Conservation (phyloP, 1,140 invertebrate genomes). For the Antheraea mylitta region DNA sequence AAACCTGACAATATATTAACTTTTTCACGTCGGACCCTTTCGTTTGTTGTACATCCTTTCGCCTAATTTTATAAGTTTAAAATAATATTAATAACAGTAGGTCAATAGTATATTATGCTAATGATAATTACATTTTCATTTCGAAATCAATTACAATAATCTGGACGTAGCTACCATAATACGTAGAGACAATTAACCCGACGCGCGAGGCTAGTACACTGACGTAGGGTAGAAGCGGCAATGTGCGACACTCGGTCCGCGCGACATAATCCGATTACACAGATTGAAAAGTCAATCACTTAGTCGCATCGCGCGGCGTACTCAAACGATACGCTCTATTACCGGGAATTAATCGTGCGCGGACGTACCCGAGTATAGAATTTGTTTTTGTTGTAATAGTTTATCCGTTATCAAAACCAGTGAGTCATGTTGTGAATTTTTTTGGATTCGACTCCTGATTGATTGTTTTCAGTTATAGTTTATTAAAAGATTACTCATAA, state of each 20-base stretch:
- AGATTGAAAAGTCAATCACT: conserved; percentile 78
- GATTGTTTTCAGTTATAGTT: neutral
- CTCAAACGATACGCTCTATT: conserved; percentile 62
- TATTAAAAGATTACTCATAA: neutral
- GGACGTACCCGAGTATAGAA: conserved; percentile 24
- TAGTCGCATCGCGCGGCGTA: conserved; percentile 53
- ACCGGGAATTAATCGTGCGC: conserved; percentile 41
- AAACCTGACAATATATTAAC: no score
- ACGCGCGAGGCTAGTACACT: neutral
- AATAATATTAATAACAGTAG: neutral
- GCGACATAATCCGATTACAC: conserved; percentile 65
- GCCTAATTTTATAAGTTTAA: neutral
- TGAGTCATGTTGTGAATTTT: conserved; percentile 6
- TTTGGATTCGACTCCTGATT: neutral
- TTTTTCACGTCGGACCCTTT: no score
- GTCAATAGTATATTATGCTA: neutral
- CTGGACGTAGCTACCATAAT: neutral
- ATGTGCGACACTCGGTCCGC: conserved; percentile 33
- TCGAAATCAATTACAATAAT: neutral
- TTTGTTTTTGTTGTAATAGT: conserved; percentile 35
- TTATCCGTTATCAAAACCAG: neutral
- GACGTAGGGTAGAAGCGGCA: conserved; percentile 45
- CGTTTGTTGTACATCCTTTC: no score
- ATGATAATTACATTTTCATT: neutral
- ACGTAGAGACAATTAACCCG: neutral